A percentile compares a stretch with the other conserved stretches of the same genome.
phyloP scores from a whole-genome alignment of 2,888 invertebrate species.

The Andrena hattorfiana region DNA sequence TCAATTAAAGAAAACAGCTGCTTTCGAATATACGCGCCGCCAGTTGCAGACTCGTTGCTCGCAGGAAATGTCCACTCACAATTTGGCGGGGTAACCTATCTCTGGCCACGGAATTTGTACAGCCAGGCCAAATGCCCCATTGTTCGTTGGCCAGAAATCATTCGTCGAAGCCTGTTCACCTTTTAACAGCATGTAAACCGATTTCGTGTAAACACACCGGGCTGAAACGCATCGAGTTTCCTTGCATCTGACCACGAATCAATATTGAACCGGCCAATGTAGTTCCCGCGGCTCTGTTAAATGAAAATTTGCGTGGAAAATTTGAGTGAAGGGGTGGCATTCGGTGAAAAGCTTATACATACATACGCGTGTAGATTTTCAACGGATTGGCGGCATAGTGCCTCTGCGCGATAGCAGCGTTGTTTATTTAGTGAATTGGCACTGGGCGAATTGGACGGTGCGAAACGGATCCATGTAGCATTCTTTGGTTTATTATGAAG shows the following conservation, averaged over 20 bases:
- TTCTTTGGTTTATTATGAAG: too few species aligned
- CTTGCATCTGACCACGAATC: background rate
- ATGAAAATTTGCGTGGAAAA: background rate
- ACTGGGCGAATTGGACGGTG: too few species aligned
- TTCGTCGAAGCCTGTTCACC: background rate
- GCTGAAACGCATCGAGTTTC: background rate
- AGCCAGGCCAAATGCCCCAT: background rate
- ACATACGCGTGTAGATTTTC: background rate
- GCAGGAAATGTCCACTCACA: too few species aligned
- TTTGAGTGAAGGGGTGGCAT: background rate
- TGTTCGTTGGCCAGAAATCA: background rate
- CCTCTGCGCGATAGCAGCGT: too few species aligned
- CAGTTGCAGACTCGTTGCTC: too few species aligned
- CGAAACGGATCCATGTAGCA: too few species aligned
- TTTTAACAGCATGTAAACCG: slow-evolving; percentile 14
- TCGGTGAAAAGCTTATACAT: background rate
- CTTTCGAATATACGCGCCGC: too few species aligned
- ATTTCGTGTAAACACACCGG: background rate
- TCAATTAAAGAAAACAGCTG: slow-evolving; percentile 41
- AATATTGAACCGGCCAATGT: background rate
- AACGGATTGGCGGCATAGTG: too few species aligned
- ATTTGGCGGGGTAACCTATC: too few species aligned
- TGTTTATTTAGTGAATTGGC: too few species aligned
- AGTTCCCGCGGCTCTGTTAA: background rate
- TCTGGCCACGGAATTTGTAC: background rate